These are phyloP conservation scores for Philereme transversata DNA, from an alignment of 2,888 invertebrate genomes.

Conservation along the genomic window DNA sequence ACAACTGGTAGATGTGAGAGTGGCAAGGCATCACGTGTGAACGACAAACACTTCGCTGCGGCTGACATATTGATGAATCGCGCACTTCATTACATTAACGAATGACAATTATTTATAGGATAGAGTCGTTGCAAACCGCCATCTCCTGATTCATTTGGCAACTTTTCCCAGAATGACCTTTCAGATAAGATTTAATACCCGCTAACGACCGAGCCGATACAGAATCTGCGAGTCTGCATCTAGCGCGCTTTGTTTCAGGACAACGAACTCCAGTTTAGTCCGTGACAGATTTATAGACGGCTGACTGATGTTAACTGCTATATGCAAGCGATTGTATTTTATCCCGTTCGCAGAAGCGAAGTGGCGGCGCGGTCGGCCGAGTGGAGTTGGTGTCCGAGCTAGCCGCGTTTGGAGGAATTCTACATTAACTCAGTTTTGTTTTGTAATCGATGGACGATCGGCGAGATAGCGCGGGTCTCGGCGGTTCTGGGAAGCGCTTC, in stretches of 20 bases:
- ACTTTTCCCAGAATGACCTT: constrained; percentile 43
- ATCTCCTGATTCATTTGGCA: constrained; percentile 33
- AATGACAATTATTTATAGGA: constrained; percentile 55
- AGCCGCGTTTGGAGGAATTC: constrained; percentile 19
- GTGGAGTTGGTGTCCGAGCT: constrained; percentile 21
- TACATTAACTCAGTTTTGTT: constrained; percentile 7
- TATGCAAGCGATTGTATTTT: constrained; percentile 41
- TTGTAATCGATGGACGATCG: constrained; percentile 17
- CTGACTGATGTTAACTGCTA: constrained; percentile 50
- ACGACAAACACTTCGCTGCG: constrained; percentile 31
- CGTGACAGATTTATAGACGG: constrained; percentile 66
- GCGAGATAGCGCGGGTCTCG: constrained; percentile 9
- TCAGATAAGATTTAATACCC: constrained; percentile 43
- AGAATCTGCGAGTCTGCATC: constrained; percentile 45
- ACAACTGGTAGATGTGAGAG: not conserved
- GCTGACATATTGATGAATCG: constrained; percentile 59
- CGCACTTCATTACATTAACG: constrained; percentile 54
- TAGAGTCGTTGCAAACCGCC: constrained; percentile 32
- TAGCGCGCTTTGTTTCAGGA: constrained; percentile 38
- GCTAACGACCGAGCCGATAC: constrained; percentile 40
- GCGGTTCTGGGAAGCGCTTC: constrained; percentile 17
- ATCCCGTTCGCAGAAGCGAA: constrained; percentile 53
- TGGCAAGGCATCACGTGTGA: constrained; percentile 18
- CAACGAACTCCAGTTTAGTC: constrained; percentile 54
- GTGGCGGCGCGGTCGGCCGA: constrained; percentile 17